Evolutionary conservation across 2,113 vertebrate species (phyloP).

Genomic region (Hipposideros armiger): DNA sequence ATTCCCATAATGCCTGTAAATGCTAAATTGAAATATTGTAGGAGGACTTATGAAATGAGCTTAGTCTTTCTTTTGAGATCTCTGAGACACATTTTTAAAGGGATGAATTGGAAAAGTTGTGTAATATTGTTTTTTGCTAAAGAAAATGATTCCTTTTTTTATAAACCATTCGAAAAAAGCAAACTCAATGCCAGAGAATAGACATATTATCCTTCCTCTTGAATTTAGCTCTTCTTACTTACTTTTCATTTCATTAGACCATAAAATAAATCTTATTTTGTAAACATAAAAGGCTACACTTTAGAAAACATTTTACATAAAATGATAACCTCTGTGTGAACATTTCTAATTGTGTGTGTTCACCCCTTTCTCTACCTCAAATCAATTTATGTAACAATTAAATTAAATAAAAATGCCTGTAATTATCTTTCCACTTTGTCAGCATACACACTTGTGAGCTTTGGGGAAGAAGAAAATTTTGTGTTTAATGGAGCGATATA

Average conservation of each 20-base stretch:
- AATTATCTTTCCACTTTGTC: conserved; percentile 7
- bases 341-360: conserved; percentile 3
- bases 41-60: neutral
- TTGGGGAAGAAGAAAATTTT: neutral
- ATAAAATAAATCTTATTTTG: conserved; percentile 70
- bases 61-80: conserved; percentile 27
- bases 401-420: neutral
- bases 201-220: conserved; percentile 52
- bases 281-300: conserved; percentile 53
- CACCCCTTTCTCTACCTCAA: neutral
- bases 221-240: conserved; percentile 79
- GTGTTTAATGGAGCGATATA: neutral
- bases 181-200: neutral
- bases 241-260: conserved; percentile 70
- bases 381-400: neutral
- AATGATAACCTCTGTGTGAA: neutral
- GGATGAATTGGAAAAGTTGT: neutral
- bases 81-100: neutral
- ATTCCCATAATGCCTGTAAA: conserved; percentile 63
- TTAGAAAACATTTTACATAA: conserved; percentile 24
- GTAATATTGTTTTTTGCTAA: conserved; percentile 26
- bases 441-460: neutral
- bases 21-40: conserved; percentile 37
- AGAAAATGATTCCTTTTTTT: neutral
- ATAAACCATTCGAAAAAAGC: neutral